phyloP scores from a whole-genome alignment of 2,888 invertebrate species.

The Boloria euphrosyne region DNA sequence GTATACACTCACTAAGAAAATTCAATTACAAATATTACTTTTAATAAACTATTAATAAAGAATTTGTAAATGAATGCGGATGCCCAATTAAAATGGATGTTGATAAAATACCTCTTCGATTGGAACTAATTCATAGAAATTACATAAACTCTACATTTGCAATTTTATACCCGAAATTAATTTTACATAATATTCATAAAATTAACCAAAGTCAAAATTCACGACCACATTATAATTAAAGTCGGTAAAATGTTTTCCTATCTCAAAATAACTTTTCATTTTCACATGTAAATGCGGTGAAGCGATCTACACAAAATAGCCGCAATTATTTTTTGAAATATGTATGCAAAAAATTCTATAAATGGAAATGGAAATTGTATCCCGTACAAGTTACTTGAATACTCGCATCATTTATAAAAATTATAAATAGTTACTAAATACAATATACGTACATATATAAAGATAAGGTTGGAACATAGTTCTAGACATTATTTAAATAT shows the following conservation, averaged over 20 bases:
- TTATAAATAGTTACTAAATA: neutral
- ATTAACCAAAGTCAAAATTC: constrained; percentile 3
- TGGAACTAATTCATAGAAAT: neutral
- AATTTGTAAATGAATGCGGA: too few species aligned
- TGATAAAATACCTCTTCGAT: too few species aligned
- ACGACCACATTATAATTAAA: constrained; percentile 9
- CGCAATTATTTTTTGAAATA: constrained; percentile 17
- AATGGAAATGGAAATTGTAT: constrained; percentile 5
- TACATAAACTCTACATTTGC: neutral
- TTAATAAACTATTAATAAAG: too few species aligned
- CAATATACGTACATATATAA: too few species aligned
- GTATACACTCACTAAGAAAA: too few species aligned
- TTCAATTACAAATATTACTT: too few species aligned
- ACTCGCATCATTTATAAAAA: neutral
- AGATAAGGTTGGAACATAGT: too few species aligned
- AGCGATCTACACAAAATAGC: constrained; percentile 12
- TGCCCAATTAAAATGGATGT: too few species aligned
- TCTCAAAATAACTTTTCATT: constrained; percentile 20
- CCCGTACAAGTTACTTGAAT: neutral
- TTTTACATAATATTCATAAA: neutral
- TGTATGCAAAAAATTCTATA: constrained; percentile 6
- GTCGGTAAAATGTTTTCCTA: constrained; percentile 18
- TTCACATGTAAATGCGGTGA: constrained; percentile 21
- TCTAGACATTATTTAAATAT: too few species aligned
- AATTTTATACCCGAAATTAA: neutral